phyloP scores from a whole-genome alignment of 2,113 vertebrate species.

The Ceratotherium simum region DNA sequence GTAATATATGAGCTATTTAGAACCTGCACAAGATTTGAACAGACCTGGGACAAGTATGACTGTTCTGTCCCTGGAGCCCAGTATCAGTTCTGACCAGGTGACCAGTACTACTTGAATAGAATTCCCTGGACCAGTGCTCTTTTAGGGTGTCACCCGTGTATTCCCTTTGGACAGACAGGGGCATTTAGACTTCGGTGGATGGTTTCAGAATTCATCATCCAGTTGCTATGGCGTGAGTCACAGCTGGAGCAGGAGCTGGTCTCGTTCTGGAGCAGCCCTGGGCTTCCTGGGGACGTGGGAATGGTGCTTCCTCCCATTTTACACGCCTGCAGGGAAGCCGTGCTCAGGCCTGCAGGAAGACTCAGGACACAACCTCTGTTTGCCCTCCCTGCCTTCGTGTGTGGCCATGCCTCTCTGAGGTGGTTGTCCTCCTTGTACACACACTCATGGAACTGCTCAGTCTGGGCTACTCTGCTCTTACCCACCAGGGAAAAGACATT shows the following conservation, averaged over 20 bases:
- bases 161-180: neutral
- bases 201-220: neutral
- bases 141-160: neutral
- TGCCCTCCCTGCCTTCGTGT: neutral
- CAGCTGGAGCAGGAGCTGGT: neutral
- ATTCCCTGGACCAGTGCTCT: neutral
- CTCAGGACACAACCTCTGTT: neutral
- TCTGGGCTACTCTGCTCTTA: neutral
- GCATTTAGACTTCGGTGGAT: neutral
- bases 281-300: neutral
- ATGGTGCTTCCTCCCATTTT: neutral
- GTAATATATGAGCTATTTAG: neutral
- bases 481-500: neutral
- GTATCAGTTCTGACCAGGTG: neutral
- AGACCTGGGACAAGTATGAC: neutral
- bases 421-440: neutral
- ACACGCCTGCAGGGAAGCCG: neutral
- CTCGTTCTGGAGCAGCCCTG: neutral
- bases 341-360: neutral
- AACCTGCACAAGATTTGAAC: neutral
- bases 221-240: accelerated
- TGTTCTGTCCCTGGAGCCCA: neutral
- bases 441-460: neutral
- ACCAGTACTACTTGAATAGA: neutral
- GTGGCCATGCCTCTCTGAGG: neutral